These are phyloP conservation scores for Troides helena DNA, from an alignment of 2,888 invertebrate species.

Conservation along the genomic window DNA sequence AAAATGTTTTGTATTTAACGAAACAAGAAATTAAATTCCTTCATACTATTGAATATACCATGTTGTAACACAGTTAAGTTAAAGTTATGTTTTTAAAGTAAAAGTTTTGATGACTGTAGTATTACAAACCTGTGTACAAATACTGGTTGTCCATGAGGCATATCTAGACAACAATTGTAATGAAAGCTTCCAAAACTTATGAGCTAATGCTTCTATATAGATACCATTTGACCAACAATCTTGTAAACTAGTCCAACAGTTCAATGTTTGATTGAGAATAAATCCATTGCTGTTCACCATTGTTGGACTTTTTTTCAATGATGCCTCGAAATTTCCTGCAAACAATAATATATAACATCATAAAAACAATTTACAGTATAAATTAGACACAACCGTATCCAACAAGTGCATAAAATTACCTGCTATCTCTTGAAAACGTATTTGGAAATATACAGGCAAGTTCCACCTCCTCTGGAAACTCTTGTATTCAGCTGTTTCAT, in stretches of 20 bases:
- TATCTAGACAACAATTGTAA: constrained; percentile 91
- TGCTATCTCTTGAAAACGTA: constrained; percentile 96
- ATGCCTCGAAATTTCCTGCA: constrained; percentile 66
- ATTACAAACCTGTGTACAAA: constrained; percentile 63
- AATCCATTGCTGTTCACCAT: constrained; percentile 59
- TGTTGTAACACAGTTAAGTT: not conserved
- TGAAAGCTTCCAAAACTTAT: constrained; percentile 93
- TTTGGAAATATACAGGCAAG: constrained; percentile 97
- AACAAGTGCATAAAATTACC: constrained; percentile 56
- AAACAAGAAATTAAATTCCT: not conserved
- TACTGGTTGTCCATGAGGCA: constrained; percentile 83
- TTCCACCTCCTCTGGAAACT: constrained; percentile 94
- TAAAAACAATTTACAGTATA: constrained; percentile 1
- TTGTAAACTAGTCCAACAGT: constrained; percentile 70
- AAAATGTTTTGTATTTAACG: not conserved
- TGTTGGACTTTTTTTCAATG: constrained; percentile 56
- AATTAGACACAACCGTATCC: not conserved
- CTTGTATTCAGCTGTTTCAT: constrained; percentile 85
- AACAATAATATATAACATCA: not conserved
- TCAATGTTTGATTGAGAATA: constrained; percentile 69
- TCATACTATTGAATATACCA: not conserved
- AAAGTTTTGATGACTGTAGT: not conserved
- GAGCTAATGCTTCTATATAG: constrained; percentile 87
- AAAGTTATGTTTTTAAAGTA: not conserved
- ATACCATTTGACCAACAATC: constrained; percentile 89